These are phyloP conservation scores for Artemia franciscana DNA, from an alignment of 1,140 invertebrate genomes.

Conservation along the genomic window DNA sequence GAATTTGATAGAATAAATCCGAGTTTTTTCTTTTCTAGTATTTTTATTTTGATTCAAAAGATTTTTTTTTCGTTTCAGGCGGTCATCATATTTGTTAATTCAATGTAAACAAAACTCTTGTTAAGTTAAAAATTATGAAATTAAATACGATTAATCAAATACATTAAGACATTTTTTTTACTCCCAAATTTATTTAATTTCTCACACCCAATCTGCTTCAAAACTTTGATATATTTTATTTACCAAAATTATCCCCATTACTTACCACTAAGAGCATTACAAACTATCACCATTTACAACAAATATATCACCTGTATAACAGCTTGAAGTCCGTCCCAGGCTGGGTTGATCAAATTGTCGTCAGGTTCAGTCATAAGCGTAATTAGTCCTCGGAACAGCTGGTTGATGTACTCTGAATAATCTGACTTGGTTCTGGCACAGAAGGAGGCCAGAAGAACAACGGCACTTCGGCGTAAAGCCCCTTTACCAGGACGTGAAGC, in stretches of 20 bases:
- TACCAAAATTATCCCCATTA: background rate
- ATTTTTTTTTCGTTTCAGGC: too few relatives aligned
- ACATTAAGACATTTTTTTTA: too few relatives aligned
- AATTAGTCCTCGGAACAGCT: conserved; percentile 64
- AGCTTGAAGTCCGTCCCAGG: conserved; percentile 71
- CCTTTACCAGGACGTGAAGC: conserved; percentile 36
- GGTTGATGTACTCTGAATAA: conserved; percentile 61
- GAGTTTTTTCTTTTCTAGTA: too few relatives aligned
- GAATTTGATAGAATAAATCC: too few relatives aligned
- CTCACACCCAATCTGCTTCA: background rate
- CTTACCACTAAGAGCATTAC: too few relatives aligned
- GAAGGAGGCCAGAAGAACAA: conserved; percentile 65
- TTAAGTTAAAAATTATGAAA: too few relatives aligned
- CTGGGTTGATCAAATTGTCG: conserved; percentile 50
- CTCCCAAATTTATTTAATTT: too few relatives aligned
- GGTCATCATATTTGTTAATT: too few relatives aligned
- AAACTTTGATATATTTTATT: background rate
- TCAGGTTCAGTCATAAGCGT: conserved; percentile 59
- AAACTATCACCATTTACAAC: background rate
- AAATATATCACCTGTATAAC: conserved; percentile 43
- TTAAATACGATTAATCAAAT: too few relatives aligned
- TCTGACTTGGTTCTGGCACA: conserved; percentile 67
- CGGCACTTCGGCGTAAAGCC: conserved; percentile 42
- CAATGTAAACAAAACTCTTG: too few relatives aligned
- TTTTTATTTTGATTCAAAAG: too few relatives aligned